phyloP scores from a whole-genome alignment of 2,797 vertebrate species.

The Sebastes iracundus region DNA sequence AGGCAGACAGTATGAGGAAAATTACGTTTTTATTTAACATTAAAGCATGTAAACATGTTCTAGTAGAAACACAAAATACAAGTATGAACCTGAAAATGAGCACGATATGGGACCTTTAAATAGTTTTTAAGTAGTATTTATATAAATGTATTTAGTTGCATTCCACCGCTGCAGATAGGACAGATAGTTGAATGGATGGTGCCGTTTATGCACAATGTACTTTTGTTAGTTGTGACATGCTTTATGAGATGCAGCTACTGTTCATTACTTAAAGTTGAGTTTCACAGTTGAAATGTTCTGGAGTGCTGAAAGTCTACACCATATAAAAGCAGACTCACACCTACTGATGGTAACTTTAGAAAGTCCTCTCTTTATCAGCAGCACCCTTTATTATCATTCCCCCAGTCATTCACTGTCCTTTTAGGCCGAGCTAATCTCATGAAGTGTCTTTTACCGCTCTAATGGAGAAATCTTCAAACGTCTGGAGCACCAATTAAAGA shows the following conservation, averaged over 20 bases:
- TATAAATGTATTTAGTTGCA: background rate
- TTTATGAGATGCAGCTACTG: background rate
- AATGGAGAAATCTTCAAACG: conserved; percentile 68
- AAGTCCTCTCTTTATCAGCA: conserved; percentile 35
- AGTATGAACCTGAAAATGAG: too few relatives aligned
- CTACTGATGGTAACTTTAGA: conserved; percentile 31
- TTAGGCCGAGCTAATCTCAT: conserved; percentile 54
- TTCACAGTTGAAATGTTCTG: background rate
- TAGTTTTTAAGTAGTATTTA: background rate
- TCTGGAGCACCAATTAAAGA: conserved; percentile 70
- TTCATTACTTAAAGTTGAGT: background rate
- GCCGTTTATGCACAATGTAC: background rate
- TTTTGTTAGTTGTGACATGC: background rate
- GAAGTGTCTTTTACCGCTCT: conserved; percentile 44
- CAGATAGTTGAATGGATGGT: conserved; percentile 10
- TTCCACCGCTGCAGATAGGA: background rate
- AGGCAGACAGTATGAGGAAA: too few relatives aligned
- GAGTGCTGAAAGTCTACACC: background rate
- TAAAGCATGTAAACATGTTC: too few relatives aligned
- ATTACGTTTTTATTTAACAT: too few relatives aligned
- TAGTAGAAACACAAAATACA: too few relatives aligned
- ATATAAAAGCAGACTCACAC: background rate
- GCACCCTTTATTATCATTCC: conserved; percentile 35
- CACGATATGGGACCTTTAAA: too few relatives aligned
- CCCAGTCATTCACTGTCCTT: conserved; percentile 29